A percentile compares a stretch with the other conserved stretches of the same genome.
phyloP scores from a whole-genome alignment of 2,888 invertebrate species.

The Junonia oenone region DNA sequence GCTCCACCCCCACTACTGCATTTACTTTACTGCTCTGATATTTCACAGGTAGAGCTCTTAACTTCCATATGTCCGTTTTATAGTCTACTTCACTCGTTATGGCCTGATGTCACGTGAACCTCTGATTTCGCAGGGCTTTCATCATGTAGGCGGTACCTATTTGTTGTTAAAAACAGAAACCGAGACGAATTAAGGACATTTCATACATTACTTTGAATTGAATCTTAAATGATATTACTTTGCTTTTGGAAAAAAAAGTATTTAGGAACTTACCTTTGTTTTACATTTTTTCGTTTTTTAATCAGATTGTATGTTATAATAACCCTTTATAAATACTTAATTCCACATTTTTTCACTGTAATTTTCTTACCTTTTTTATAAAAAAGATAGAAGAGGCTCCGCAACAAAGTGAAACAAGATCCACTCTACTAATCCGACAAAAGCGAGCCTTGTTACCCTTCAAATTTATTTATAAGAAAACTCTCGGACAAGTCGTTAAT shows the following conservation, averaged over 20 bases:
- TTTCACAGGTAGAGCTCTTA: conserved; percentile 77
- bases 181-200: not conserved
- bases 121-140: conserved; percentile 36
- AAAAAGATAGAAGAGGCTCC: conserved; percentile 67
- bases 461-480: conserved; percentile 81
- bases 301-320: too few species aligned
- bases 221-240: too few species aligned
- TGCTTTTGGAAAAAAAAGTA: too few species aligned
- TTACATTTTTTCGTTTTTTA: too few species aligned
- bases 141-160: not conserved
- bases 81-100: conserved; percentile 71
- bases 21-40: conserved; percentile 78
- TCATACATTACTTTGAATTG: too few species aligned
- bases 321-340: conserved; percentile 30
- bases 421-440: conserved; percentile 80
- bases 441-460: conserved; percentile 80
- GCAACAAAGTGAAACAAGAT: conserved; percentile 79
- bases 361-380: conserved; percentile 53
- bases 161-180: not conserved
- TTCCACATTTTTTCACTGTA: not conserved
- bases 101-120: conserved; percentile 70
- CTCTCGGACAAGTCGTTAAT: conserved; percentile 81
- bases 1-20: conserved; percentile 52
- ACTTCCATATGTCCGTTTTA: conserved; percentile 75
- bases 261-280: too few species aligned